phyloP scores from a whole-genome alignment of 2,888 invertebrate genomes.

The Diaphora mendica region DNA sequence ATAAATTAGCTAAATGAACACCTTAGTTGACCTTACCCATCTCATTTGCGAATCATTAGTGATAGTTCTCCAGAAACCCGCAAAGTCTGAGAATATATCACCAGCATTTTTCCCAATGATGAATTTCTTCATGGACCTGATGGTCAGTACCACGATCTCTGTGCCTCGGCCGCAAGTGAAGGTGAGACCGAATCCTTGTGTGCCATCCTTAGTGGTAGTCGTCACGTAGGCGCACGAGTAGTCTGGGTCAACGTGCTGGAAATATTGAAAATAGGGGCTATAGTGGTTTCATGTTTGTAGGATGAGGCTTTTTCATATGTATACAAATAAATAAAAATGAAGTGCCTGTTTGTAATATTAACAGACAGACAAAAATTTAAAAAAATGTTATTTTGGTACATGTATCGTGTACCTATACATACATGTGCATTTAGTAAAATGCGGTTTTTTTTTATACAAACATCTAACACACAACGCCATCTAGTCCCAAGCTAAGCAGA shows the following conservation, averaged over 20 bases:
- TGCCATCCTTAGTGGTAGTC: conserved; percentile 87
- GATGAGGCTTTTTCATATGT: no score
- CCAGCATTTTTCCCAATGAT: conserved; percentile 89
- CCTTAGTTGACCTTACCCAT: conserved; percentile 90
- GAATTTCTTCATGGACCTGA: conserved; percentile 89
- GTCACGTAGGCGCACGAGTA: conserved; percentile 97
- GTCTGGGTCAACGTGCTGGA: conserved; percentile 94
- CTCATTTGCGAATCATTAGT: conserved; percentile 96
- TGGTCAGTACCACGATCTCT: conserved; percentile 93
- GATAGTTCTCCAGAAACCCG: conserved; percentile 91
- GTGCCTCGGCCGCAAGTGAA: conserved; percentile 96
- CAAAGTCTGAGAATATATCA: conserved; percentile 92
- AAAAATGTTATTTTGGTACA: no score
- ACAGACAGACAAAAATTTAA: no score
- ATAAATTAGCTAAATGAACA: background rate
- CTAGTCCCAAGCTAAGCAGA: no score
- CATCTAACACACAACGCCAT: no score
- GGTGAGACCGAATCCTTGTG: conserved; percentile 93
- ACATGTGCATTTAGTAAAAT: no score
- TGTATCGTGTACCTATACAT: no score
- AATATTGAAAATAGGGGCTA: conserved; percentile 11
- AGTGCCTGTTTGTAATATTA: no score
- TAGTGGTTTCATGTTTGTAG: background rate
- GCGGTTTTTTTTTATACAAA: no score
- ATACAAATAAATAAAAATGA: no score